Conservation (phyloP, 2,797 vertebrate genomes). For the Leptatherina wallacei region DNA sequence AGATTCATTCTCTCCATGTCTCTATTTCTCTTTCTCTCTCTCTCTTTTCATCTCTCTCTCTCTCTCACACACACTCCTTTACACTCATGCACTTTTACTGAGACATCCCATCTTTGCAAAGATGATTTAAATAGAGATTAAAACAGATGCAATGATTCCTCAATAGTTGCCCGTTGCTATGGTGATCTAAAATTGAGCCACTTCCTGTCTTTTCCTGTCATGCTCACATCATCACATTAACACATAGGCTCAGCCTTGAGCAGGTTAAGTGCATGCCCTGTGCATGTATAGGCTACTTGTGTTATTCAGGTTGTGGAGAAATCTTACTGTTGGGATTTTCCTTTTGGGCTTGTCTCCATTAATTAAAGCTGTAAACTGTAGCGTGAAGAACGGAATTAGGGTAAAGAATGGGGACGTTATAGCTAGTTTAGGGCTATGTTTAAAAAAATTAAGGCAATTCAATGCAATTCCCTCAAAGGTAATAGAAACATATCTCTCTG, state of each 20-base stretch:
- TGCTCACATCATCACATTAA: slow-evolving; percentile 62
- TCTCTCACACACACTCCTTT: slow-evolving; percentile 1
- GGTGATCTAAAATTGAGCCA: slow-evolving; percentile 49
- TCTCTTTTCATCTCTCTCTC: not conserved
- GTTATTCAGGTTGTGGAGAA: slow-evolving; percentile 3
- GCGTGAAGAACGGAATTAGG: not conserved
- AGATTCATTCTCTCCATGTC: slow-evolving; percentile 37
- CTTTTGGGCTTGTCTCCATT: not conserved
- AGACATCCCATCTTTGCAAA: slow-evolving; percentile 59
- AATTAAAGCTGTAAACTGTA: not conserved
- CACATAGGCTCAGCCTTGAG: slow-evolving; percentile 24
- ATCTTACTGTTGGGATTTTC: not conserved
- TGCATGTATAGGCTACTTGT: slow-evolving; percentile 5
- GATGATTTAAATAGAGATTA: slow-evolving; percentile 71
- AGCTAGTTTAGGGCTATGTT: not conserved
- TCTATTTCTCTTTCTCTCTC: not conserved
- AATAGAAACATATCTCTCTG: too few species aligned
- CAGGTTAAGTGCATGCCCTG: slow-evolving; percentile 10
- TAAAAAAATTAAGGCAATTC: not conserved
- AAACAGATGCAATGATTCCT: slow-evolving; percentile 54
- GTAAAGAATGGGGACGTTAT: not conserved
- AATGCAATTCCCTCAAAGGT: not conserved
- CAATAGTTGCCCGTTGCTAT: slow-evolving; percentile 58
- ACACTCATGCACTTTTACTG: slow-evolving; percentile 34
- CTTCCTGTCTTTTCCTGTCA: slow-evolving; percentile 1